phyloP scores from a whole-genome alignment of 64 coral and sea anemone species.

The Pocillopora verrucosa region DNA sequence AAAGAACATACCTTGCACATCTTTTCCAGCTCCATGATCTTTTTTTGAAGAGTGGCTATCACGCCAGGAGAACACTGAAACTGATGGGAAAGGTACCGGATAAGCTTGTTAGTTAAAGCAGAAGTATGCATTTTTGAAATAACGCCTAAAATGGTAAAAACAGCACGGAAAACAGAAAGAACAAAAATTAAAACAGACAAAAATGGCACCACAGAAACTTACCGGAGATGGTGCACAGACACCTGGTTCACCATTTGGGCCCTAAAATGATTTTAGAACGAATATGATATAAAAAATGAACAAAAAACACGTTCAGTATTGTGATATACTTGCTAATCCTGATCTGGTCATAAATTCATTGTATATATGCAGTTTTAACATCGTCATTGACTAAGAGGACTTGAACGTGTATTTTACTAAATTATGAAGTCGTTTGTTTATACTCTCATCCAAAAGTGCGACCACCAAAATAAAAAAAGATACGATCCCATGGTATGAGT shows the following conservation, averaged over 20 bases:
- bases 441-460: too few species aligned
- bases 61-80: constrained; percentile 76
- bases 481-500: too few species aligned
- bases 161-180: not conserved
- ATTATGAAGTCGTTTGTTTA: too few species aligned
- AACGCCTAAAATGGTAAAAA: too few species aligned
- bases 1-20: constrained; percentile 71
- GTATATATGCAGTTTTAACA: too few species aligned
- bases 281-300: too few species aligned
- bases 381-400: too few species aligned
- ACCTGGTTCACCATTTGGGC: constrained; percentile 70
- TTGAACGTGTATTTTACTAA: too few species aligned
- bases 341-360: not conserved
- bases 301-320: too few species aligned
- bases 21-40: constrained; percentile 77
- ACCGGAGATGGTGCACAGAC: constrained; percentile 75
- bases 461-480: too few species aligned
- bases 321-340: not conserved
- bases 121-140: not conserved
- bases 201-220: not conserved
- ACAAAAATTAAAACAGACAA: not conserved
- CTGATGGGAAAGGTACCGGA: constrained; percentile 33
- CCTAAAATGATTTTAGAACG: constrained; percentile 24
- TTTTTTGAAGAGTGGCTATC: constrained; percentile 62
- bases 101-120: too few species aligned